Base-by-base conservation (phyloP, 2,113 vertebrate genomes). In the Mormyrus iriodes region DNA sequence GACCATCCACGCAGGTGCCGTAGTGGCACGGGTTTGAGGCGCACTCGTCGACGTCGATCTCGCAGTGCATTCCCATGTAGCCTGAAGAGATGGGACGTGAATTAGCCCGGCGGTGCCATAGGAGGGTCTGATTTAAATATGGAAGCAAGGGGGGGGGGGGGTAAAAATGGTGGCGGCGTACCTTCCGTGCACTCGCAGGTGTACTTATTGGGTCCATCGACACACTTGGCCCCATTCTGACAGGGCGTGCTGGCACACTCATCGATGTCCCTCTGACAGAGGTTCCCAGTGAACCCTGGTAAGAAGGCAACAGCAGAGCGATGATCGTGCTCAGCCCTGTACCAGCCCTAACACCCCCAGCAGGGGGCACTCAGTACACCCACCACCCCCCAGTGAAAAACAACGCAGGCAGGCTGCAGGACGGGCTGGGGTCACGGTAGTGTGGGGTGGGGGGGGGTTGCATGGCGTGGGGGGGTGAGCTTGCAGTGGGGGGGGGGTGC, bases 161-260 rank as follows among this genome's bases (percentile, higher is more conserved):
- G 44, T n/a, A n/a, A n/a, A n/a, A n/a, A n/a, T n/a, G 1, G 35
- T 10, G n/a, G 39, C 6, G 1, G 39, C 90, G 52, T 94, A 99
- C 98, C 98, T 96, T 98, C 97, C 0, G 97, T 93, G 93, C 98
- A 99, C 94, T 97, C 96, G 76, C 98, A 99, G 87, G 93, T 96
- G 93, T 98, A 99, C 91, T 97, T 96, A 93, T 98, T 99, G 91
- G 98, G 97, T 7, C 97, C 98, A 0, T 99, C 98, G 1, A 97
- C 94, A 3, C 98, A 99, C 92, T 97, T 98, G 88, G 97, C 98
- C 0, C 97, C 98, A 0, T 99, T 98, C 93, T 96, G 97, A 92
- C 98, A 99, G 0, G 98, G 98, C 0, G 98, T 99, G 92, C 98
- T 99, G 44, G 98, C 97, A 0, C 98, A 99, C 91, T 99, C 98